These are phyloP conservation scores for Indicator indicator DNA, from an alignment of 2,113 vertebrate species.

Conservation along the genomic window DNA sequence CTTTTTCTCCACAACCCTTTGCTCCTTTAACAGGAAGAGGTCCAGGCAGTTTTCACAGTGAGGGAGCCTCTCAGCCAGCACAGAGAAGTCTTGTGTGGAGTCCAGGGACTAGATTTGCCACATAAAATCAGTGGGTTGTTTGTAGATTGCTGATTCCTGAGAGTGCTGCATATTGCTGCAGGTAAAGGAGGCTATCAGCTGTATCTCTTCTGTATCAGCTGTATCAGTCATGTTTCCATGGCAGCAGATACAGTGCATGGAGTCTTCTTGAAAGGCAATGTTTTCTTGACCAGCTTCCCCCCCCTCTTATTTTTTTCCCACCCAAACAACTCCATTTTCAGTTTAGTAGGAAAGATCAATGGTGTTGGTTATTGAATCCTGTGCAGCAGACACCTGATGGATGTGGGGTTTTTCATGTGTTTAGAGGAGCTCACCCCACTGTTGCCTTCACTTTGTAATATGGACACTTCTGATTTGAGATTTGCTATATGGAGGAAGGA, in stretches of 20 bases:
- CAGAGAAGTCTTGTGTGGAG: neutral
- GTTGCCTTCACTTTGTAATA: neutral
- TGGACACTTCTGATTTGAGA: neutral
- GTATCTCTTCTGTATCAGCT: neutral
- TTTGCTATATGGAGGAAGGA: neutral
- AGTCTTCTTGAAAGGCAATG: neutral
- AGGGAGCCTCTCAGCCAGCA: neutral
- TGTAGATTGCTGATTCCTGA: neutral
- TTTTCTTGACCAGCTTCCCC: neutral
- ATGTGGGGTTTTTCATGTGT: neutral
- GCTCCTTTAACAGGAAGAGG: neutral
- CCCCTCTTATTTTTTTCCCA: too few relatives aligned
- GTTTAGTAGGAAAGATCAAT: neutral
- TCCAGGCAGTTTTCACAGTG: neutral
- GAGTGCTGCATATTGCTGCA: neutral
- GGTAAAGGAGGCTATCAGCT: neutral
- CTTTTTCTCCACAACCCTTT: neutral
- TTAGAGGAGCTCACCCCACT: neutral
- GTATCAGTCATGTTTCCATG: slow-evolving; percentile 5
- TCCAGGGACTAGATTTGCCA: neutral
- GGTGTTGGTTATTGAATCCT: rapidly evolving
- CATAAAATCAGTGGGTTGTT: neutral
- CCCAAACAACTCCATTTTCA: neutral
- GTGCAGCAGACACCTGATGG: neutral
- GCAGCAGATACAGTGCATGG: slow-evolving; percentile 20